phyloP scores from a whole-genome alignment of 2,888 invertebrate genomes.

The Aporophyla nigra region DNA sequence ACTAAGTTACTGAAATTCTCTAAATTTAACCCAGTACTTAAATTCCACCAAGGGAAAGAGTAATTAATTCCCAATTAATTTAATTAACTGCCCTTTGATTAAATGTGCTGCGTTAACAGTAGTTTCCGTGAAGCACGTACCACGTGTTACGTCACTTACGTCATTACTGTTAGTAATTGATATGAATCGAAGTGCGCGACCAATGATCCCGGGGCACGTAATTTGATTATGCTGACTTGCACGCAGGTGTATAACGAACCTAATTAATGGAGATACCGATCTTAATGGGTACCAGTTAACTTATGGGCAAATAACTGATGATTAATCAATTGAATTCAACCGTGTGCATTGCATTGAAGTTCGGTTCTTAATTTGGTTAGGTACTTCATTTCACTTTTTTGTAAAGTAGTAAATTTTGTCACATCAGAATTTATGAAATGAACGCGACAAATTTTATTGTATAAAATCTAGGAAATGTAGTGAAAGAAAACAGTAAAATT shows the following conservation, averaged over 20 bases:
- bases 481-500: not conserved
- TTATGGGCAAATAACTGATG: slow-evolving; percentile 28
- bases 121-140: slow-evolving; percentile 23
- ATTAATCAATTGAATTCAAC: slow-evolving; percentile 26
- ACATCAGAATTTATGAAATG: not conserved
- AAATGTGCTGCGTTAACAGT: slow-evolving; percentile 10
- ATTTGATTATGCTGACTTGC: slow-evolving; percentile 54
- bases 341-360: not conserved
- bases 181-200: slow-evolving; percentile 52
- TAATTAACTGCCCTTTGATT: slow-evolving; percentile 15
- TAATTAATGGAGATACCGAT: slow-evolving; percentile 59
- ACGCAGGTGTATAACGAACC: slow-evolving; percentile 33
- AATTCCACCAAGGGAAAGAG: not conserved
- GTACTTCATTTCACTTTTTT: not conserved
- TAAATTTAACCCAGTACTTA: not conserved
- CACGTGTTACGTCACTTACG: slow-evolving; percentile 25
- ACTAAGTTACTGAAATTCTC: too few relatives aligned
- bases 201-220: slow-evolving; percentile 39
- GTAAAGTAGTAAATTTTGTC: too few relatives aligned
- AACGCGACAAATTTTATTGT: not conserved
- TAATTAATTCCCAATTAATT: not conserved
- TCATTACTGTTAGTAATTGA: slow-evolving; percentile 53
- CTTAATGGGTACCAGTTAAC: slow-evolving; percentile 44
- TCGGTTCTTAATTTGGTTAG: slow-evolving; percentile 3
- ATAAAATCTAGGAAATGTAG: not conserved